Conservation (phyloP, 2,113 vertebrate species). For the Eptatretus burgeri region DNA sequence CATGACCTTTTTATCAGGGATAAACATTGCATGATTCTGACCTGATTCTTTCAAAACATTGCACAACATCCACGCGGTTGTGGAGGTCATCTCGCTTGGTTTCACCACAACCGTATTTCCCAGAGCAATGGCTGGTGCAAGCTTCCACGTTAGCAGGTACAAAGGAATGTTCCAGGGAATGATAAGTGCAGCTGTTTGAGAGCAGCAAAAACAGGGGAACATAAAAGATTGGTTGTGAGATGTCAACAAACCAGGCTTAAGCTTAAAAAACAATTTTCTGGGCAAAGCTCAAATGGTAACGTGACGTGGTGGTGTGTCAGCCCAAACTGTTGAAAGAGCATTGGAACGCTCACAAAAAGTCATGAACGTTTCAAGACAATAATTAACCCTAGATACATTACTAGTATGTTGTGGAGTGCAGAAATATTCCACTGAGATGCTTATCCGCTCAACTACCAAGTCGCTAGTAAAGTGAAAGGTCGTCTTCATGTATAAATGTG, state of each 20-base stretch:
- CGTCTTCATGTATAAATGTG: no score
- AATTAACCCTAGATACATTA: no score
- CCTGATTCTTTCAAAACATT: slow-evolving; percentile 50
- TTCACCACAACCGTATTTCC: slow-evolving; percentile 87
- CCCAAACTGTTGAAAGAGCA: no score
- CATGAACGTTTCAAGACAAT: no score
- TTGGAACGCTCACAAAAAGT: no score
- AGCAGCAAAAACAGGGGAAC: neutral
- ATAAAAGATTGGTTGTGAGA: neutral
- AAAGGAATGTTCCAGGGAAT: slow-evolving; percentile 88
- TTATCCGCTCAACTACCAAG: no score
- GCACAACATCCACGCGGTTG: slow-evolving; percentile 93
- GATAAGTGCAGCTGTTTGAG: slow-evolving; percentile 41
- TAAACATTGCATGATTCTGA: slow-evolving; percentile 11
- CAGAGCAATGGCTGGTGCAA: slow-evolving; percentile 51
- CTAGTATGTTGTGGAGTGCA: no score
- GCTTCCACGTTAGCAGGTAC: slow-evolving; percentile 84
- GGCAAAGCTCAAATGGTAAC: no score
- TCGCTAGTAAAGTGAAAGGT: no score
- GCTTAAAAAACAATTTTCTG: neutral
- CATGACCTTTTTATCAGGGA: no score
- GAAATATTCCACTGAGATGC: no score
- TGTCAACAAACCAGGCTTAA: neutral
- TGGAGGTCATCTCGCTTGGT: slow-evolving; percentile 86
- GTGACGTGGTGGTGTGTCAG: no score